Conservation (phyloP, 1,140 invertebrate species). For the Drosophila rhopaloa region DNA sequence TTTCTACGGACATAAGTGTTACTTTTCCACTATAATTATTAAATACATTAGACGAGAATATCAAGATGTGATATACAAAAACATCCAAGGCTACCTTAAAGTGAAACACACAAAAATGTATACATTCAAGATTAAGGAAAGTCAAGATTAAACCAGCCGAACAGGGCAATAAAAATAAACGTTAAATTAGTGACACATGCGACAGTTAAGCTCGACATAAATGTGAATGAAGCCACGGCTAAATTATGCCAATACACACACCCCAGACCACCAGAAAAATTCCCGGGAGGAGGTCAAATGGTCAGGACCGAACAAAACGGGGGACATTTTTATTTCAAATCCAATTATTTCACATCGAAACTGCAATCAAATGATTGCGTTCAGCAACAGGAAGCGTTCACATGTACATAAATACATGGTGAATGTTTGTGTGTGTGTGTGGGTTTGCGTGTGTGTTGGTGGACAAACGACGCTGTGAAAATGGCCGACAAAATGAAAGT, state of each 20-base stretch:
- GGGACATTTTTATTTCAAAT: conserved; percentile 82
- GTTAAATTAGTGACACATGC: conserved; percentile 74
- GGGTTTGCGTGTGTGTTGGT: conserved; percentile 8
- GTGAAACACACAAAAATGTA: not conserved
- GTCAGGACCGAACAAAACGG: conserved; percentile 44
- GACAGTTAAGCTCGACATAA: conserved; percentile 47
- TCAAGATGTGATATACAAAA: too few relatives aligned
- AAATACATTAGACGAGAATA: too few relatives aligned
- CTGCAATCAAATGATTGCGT: conserved; percentile 81
- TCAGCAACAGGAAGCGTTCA: conserved; percentile 66
- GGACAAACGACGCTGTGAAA: conserved; percentile 61
- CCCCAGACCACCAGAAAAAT: not conserved
- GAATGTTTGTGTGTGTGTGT: conserved; percentile 1
- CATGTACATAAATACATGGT: conserved; percentile 9
- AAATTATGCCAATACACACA: conserved; percentile 64
- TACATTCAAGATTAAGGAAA: conserved; percentile 12
- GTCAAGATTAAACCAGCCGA: conserved; percentile 47
- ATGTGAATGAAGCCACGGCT: conserved; percentile 45
- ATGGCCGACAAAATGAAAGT: conserved; percentile 83
- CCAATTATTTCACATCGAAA: conserved; percentile 81
- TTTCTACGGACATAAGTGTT: not conserved
- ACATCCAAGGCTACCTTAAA: too few relatives aligned
- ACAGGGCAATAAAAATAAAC: conserved; percentile 66
- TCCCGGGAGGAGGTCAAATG: conserved; percentile 15
- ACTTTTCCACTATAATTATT: not conserved